Evolutionary conservation across 2,113 vertebrate genomes (phyloP), one percentile per base, ranked within the genome.

Genomic region (Paratilapia polleni): DNA sequence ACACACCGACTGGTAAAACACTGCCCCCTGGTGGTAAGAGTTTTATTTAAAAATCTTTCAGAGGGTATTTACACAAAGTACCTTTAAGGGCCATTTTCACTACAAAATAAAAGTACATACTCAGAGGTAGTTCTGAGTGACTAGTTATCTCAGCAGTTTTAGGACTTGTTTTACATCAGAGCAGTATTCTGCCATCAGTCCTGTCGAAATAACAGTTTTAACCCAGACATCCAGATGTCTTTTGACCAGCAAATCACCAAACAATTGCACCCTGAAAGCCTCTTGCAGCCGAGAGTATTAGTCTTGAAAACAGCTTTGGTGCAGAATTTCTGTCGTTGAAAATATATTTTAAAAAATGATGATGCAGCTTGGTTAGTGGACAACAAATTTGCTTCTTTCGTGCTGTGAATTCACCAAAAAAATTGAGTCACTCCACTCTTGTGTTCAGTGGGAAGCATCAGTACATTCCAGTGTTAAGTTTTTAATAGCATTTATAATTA

Each of bases 401-500:
- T 54, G 4, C 47, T 54, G 26, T n/a, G 52, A 73, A 54, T 73
- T 73, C 47, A n/a, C 26, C 26, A 34, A 73, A 26, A 54, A 54
- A 73, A 54, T n/a, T 54, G 73, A 68, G 15, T 78, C 19, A 6
- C 6, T 70, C n/a, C 17, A 62, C 24, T 60, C 2, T 56, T 58
- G 80, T 59, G 78, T 60, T 86, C 85, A 81, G 85, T 91, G 87
- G 83, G 66, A 88, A 81, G 87, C 87, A 86, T 80, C 66, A 41
- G 61, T 68, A 31, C 76, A 78, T 86, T 83, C 84, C 84, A 17
- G 6, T 34, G 68, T 52, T 73, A 54, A 66, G 49, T 80, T 81
- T n/a, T 82, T 24, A 60, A 60, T 22, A 22, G 26, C 43, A 52
- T 78, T 77, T 73, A 5, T 17, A 24, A n/a, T 17, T 28, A 22